These are phyloP conservation scores for Orchesella flavescens DNA, from an alignment of 2,888 invertebrate species.

Conservation along the genomic window DNA sequence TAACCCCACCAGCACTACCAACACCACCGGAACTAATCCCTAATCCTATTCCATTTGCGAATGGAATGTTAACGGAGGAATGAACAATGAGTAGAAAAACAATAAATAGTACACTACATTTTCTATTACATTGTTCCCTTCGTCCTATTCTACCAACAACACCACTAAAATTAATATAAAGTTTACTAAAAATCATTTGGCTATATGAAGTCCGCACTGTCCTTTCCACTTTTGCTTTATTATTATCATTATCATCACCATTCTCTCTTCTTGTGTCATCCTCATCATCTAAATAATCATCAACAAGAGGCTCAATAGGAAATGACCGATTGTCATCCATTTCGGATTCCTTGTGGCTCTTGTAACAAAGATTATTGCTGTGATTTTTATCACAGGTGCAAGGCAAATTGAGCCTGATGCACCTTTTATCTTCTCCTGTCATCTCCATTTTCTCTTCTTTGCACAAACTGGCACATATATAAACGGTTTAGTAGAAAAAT, in stretches of 20 bases:
- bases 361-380: background rate
- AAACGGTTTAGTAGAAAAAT: too few species aligned
- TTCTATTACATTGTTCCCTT: too few species aligned
- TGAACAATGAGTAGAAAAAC: too few species aligned
- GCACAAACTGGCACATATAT: too few species aligned
- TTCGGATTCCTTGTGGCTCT: background rate
- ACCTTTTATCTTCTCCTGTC: background rate
- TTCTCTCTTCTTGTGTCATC: too few species aligned
- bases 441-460: constrained; percentile 1
- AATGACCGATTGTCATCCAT: background rate
- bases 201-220: background rate
- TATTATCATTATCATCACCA: too few species aligned
- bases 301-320: too few species aligned
- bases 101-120: constrained; percentile 22
- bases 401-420: background rate
- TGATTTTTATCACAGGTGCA: background rate
- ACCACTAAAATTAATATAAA: constrained; percentile 19
- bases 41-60: constrained; percentile 31
- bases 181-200: background rate
- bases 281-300: too few species aligned
- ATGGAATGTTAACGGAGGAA: constrained; percentile 9
- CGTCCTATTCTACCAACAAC: background rate
- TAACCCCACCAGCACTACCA: constrained; percentile 30
- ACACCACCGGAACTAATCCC: constrained; percentile 7
- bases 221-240: too few species aligned